phyloP scores from a whole-genome alignment of 2,888 invertebrate genomes.

The Matsumyia berberina region DNA sequence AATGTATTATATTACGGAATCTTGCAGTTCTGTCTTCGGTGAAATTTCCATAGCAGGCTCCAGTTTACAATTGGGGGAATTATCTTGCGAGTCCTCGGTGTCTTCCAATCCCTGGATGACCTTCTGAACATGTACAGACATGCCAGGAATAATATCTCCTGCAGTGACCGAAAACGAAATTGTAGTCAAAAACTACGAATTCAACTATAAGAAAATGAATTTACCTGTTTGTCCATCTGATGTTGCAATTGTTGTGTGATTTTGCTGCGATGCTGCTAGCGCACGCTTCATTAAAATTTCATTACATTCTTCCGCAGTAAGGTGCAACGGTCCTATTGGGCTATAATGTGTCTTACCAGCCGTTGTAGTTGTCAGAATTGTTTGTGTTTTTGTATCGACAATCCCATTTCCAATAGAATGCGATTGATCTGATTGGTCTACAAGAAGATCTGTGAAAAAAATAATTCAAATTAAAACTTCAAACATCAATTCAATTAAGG shows the following conservation, averaged over 20 bases:
- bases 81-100: conserved; percentile 84
- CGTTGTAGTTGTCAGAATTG: conserved; percentile 82
- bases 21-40: conserved; percentile 84
- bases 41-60: conserved; percentile 84
- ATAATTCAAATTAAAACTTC: conserved; percentile 44
- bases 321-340: conserved; percentile 89
- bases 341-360: conserved; percentile 86
- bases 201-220: background rate
- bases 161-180: conserved; percentile 76
- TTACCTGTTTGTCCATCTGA: conserved; percentile 82
- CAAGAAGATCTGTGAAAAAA: conserved; percentile 81
- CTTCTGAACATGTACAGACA: conserved; percentile 85
- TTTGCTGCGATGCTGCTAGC: conserved; percentile 87
- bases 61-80: conserved; percentile 84
- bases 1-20: conserved; percentile 79
- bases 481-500: too few species aligned
- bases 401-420: conserved; percentile 83
- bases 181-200: background rate
- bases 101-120: conserved; percentile 85
- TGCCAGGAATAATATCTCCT: conserved; percentile 84
- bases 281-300: conserved; percentile 91
- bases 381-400: conserved; percentile 84
- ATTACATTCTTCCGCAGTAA: conserved; percentile 91
- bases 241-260: conserved; percentile 83
- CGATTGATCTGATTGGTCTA: conserved; percentile 83